phyloP scores from a whole-genome alignment of 2,888 invertebrate genomes.

The Macropis europaea region DNA sequence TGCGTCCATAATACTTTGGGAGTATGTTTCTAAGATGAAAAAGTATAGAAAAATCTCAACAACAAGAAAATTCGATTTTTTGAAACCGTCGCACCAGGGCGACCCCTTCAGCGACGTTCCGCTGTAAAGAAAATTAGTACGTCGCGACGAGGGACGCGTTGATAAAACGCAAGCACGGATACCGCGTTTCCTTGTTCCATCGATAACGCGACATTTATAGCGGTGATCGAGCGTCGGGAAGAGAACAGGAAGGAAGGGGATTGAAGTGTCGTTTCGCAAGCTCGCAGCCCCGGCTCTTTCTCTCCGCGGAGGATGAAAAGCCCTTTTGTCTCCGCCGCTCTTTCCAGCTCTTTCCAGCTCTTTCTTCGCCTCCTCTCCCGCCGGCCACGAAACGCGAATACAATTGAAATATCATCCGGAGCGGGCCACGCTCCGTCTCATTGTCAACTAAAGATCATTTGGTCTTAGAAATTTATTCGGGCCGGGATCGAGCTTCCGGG shows the following conservation, averaged over 20 bases:
- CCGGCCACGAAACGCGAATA: conserved; percentile 28
- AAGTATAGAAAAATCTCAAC: too few species aligned
- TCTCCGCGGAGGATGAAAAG: conserved; percentile 33
- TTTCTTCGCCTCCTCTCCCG: conserved; percentile 21
- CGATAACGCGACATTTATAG: not conserved
- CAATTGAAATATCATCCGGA: conserved; percentile 52
- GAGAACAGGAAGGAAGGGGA: not conserved
- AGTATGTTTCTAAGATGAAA: too few species aligned
- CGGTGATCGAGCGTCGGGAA: not conserved
- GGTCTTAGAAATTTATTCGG: conserved; percentile 51
- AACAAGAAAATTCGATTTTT: too few species aligned
- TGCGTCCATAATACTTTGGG: too few species aligned
- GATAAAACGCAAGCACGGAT: too few species aligned
- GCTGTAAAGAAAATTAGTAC: too few species aligned
- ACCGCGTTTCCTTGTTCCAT: not conserved
- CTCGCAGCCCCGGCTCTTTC: not conserved
- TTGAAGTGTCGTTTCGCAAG: conserved; percentile 6
- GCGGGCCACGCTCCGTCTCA: conserved; percentile 29
- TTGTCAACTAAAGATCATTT: conserved; percentile 51
- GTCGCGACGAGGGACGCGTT: too few species aligned
- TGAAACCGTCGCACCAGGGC: too few species aligned
- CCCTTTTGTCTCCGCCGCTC: conserved; percentile 44
- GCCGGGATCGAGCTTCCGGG: conserved; percentile 26
- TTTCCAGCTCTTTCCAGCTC: conserved; percentile 38
- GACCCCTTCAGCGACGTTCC: too few species aligned